Conservation (phyloP, 2,797 vertebrate genomes). For the Antrozous pallidus region DNA sequence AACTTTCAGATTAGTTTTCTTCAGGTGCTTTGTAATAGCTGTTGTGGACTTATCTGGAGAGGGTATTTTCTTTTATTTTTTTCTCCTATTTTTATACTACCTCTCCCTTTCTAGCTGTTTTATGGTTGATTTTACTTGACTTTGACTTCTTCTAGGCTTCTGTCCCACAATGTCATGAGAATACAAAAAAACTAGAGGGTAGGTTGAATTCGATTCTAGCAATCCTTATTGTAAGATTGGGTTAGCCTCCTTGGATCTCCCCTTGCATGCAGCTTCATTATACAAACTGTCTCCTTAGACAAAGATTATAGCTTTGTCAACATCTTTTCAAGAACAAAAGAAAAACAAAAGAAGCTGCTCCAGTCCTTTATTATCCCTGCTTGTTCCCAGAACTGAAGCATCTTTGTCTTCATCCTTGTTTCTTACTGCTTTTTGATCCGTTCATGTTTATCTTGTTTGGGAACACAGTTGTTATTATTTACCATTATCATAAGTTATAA, state of each 20-base stretch:
- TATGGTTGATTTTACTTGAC: neutral
- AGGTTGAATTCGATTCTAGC: neutral
- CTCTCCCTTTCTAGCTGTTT: neutral
- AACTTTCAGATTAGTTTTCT: neutral
- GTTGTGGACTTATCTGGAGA: neutral
- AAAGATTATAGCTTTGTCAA: neutral
- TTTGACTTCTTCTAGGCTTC: neutral
- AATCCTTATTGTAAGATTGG: neutral
- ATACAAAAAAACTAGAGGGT: neutral
- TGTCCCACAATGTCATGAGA: neutral
- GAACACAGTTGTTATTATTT: neutral
- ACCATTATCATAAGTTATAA: neutral
- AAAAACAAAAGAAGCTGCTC: neutral
- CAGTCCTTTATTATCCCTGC: neutral
- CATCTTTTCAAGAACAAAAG: constrained; percentile 3
- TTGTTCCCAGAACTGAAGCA: neutral
- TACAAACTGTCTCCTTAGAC: neutral
- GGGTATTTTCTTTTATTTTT: neutral
- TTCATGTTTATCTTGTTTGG: neutral
- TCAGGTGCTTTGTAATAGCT: neutral
- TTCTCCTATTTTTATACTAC: neutral
- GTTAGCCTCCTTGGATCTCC: neutral
- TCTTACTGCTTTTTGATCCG: neutral
- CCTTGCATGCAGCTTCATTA: neutral
- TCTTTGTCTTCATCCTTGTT: neutral